phyloP scores from a whole-genome alignment of 1,140 invertebrate genomes.

The Centruroides vittatus region DNA sequence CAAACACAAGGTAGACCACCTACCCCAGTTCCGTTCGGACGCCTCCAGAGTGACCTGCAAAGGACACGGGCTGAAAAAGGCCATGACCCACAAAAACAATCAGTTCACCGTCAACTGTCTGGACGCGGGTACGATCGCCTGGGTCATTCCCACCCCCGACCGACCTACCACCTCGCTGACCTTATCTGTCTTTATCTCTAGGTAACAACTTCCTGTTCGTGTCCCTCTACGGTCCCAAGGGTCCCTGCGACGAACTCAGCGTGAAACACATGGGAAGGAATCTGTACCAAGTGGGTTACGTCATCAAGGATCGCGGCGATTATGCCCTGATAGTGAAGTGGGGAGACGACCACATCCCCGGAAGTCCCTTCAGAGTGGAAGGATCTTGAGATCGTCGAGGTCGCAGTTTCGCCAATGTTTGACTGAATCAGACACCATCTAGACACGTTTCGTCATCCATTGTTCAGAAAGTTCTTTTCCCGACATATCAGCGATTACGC shows the following conservation, averaged over 20 bases:
- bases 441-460: neutral
- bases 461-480: too few relatives aligned
- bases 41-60: constrained; percentile 75
- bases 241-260: constrained; percentile 85
- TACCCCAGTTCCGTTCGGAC: constrained; percentile 79
- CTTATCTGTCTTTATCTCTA: neutral
- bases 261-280: constrained; percentile 84
- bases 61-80: constrained; percentile 89
- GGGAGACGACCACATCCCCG: constrained; percentile 94
- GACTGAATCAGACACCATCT: neutral
- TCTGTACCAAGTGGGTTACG: constrained; percentile 52
- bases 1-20: constrained; percentile 40
- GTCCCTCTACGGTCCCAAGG: constrained; percentile 85
- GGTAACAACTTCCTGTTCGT: constrained; percentile 87
- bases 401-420: neutral
- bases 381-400: constrained; percentile 6
- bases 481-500: too few relatives aligned
- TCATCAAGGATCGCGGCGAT: constrained; percentile 76
- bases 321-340: constrained; percentile 91
- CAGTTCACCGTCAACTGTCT: constrained; percentile 74
- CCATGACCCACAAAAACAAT: constrained; percentile 82
- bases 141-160: neutral
- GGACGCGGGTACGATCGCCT: constrained; percentile 44
- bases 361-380: constrained; percentile 78
- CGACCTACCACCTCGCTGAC: too few relatives aligned